Evolutionary conservation across 2,797 vertebrate species (phyloP), one percentile per base, ranked within the genome.

Genomic region (Miichthys miiuy): DNA sequence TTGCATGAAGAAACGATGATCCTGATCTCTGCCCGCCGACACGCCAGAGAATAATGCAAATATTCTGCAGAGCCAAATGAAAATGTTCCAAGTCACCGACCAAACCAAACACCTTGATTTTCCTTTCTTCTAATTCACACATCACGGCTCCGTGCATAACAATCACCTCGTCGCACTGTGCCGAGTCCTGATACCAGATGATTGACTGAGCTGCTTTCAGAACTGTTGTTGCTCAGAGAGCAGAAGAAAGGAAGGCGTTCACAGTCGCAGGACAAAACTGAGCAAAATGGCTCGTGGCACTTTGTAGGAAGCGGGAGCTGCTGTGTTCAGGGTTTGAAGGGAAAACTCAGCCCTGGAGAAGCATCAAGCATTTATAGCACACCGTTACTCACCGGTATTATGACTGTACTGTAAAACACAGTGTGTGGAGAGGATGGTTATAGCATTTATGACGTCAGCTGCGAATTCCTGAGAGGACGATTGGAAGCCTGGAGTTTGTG

Each of bases 281-380:
- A 52, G 41, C 55, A 47, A 70, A 75, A 84, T 68, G 72, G 56
- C 68, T 64, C 67, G 70, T 68, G 79, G 81, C 76, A 17, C 62
- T 76, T 71, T 44, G 68, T 50, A 50, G 56, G 79, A 68, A 70
- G 79, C 77, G 48, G 84, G 25, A 6, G 67, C 73, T 2, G 64
- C 69, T 76, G 84, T n/a, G 78, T 74, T 66, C 64, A n/a, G 67
- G 65, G 79, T 75, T n/a, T 46, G 73, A 30, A 38, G 71, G 76
- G 79, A 58, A 67, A 79, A 67, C 2, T 12, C n/a, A 41, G 54
- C 63, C 51, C 69, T 1, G 60, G 72, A 81, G 80, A 74, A 71
- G 55, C 80, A 77, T 68, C 64, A 13, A 52, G 57, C 68, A 20
- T 75, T 83, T 18, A 21, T 23, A 61, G 62, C 66, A 4, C 34